Percentiles rank a stretch among this genome's conserved stretches.
phyloP scores from a whole-genome alignment of 2,113 vertebrate genomes.

The Neodon shergylaensis region DNA sequence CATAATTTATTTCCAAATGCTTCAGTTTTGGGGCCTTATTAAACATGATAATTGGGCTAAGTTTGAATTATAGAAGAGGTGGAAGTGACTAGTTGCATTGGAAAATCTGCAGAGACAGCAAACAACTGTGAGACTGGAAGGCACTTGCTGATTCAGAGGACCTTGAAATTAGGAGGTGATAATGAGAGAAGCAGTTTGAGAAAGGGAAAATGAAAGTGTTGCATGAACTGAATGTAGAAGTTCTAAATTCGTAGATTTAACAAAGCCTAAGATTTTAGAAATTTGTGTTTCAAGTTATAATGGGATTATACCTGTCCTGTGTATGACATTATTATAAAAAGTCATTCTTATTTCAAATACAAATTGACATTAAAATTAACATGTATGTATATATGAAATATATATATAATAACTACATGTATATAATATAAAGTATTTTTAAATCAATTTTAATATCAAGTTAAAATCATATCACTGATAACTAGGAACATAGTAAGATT shows the following conservation, averaged over 20 bases:
- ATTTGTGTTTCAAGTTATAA: neutral
- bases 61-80: neutral
- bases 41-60: neutral
- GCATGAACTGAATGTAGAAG: neutral
- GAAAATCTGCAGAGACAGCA: neutral
- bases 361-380: neutral
- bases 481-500: slow-evolving; percentile 4
- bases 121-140: neutral
- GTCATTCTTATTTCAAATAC: neutral
- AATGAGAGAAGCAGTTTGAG: neutral
- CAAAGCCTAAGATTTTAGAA: neutral
- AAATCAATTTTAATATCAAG: neutral
- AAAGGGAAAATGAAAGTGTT: neutral
- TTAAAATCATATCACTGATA: neutral
- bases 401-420: neutral
- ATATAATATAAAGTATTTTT: neutral
- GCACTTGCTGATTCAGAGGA: neutral
- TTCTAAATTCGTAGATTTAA: neutral
- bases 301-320: neutral
- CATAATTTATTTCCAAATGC: neutral
- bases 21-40: neutral
- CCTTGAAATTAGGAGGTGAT: neutral
- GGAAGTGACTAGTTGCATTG: neutral
- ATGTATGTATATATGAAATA: neutral
- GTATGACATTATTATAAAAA: neutral